A percentile compares a stretch with the other conserved stretches of the same genome.
Conservation (phyloP, 2,113 vertebrate genomes). For the Zapornia atra region DNA sequence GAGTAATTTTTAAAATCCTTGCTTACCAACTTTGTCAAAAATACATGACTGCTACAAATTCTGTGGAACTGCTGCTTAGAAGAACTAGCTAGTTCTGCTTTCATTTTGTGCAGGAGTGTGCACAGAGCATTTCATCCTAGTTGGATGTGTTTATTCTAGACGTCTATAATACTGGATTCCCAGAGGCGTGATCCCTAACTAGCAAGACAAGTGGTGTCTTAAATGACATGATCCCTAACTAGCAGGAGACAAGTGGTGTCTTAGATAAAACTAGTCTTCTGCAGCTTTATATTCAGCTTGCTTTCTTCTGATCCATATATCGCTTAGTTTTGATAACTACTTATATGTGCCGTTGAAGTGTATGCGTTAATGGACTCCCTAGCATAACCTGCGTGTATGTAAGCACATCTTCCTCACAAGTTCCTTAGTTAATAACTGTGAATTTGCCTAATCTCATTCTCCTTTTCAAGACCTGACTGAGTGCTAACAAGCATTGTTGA, state of each 20-base stretch:
- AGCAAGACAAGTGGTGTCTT: neutral
- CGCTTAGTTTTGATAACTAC: neutral
- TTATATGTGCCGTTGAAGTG: accelerated
- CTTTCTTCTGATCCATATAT: neutral
- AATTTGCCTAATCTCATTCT: neutral
- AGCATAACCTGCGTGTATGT: neutral
- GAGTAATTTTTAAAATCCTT: neutral
- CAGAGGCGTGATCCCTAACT: neutral
- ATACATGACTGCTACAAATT: neutral
- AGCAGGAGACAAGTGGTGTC: neutral
- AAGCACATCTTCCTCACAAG: neutral
- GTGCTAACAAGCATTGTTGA: neutral
- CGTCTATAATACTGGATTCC: neutral
- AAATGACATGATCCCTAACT: neutral
- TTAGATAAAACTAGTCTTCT: neutral
- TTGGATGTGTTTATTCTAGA: neutral
- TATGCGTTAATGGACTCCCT: neutral
- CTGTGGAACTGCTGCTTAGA: neutral
- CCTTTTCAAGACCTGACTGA: neutral
- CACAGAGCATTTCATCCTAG: neutral
- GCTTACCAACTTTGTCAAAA: neutral
- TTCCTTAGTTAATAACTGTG: neutral
- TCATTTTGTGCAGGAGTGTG: neutral
- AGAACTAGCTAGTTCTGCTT: neutral
- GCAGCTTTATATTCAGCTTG: neutral